Evolutionary conservation across 1,140 invertebrate species (phyloP), one percentile per base, ranked within the genome.

Genomic region (Zaprionus ghesquierei): DNA sequence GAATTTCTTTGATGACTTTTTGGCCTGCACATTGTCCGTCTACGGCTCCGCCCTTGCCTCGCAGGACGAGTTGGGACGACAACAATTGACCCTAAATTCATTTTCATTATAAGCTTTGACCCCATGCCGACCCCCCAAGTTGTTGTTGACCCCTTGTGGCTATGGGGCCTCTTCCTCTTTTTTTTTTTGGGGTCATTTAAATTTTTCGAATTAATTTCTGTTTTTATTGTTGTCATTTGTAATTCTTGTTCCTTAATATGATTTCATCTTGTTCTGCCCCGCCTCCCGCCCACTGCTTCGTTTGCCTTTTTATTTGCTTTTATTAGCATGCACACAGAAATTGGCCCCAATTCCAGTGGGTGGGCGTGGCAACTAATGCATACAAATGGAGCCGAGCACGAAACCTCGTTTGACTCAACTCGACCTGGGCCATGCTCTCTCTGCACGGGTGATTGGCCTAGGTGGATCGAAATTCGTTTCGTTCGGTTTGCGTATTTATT

Each of bases 1-100:
- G 66, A 86, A 86, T 86, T 86, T 77, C 55, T 84, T 85, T 87
- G 81, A 87, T 87, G 78, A 78, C 66, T 81, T 81, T 81, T 69
- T 44, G 61, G 53, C 51, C 51, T 54, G 75, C 35, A 46, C 55
- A 33, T 29, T 27, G 50, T 49, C 29, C 22, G n/a, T 8, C 35
- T 8, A n/a, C n/a, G 31, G 2, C 25, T 25, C 25, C 25, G 25
- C 2, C 25, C 25, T 3, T 5, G 20, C 25, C 27, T 23, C 27
- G 44, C 46, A 75, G 5, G 20, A 25, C 18, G 31, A 29, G 41
- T 18, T 31, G 23, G n/a, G 25, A 31, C 12, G 51, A 35, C n/a
- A 25, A 55, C 22, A 60, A 51, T 33, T 54, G 50, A 56, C 55
- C 73, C 69, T 55, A 85, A 78, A 79, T 79, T 73, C 71, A 73